Evolutionary conservation across 1,140 invertebrate genomes (phyloP), one percentile per base, ranked within the genome.

Genomic region (Cephus cinctus): DNA sequence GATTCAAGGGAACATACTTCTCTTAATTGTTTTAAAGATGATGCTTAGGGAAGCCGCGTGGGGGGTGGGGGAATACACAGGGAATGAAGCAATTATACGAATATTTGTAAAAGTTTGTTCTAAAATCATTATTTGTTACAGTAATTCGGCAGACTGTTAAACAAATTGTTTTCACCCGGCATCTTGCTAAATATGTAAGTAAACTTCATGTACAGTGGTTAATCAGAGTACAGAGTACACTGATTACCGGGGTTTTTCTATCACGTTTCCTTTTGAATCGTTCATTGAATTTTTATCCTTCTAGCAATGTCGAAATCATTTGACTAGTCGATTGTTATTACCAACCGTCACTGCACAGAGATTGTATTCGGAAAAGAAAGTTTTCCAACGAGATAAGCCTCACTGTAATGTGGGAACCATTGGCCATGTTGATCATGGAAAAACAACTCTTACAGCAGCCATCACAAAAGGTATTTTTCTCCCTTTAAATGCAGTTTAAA

Each of bases 371-470:
- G 85, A 89, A 52, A 92, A 92, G 54, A 83, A 86, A 68, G 80
- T 92, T 1, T 93, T 82, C 64, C 73, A 81, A 43, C 77, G 90
- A 47, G 83, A 82, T 22, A 98, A 98, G 71, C 94, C 95, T n/a
- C 96, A 98, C 79, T 92, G 94, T 61, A 99, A 98, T 80, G 86
- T 99, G 18, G 97, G 89, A 11, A 99, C 98, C 0, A 99, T 99
- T 70, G 98, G 98, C 3, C 98, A 99, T 81, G 96, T 99, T 30
- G 98, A 99, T 83, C 98, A 99, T 80, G 98, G 98, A 30, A 99
- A 99, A 80, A 99, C 98, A 0, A 99, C 98, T 1, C 78, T 99
- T 1, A 98, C 98, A 35, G 96, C 98, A 43, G 98, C 98, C 9
- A 98, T 99, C 35, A 99, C 97, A 1, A 91, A 87, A 82, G 82